A percentile compares a stretch with the other conserved stretches of the same genome.
Conservation (phyloP, 2,888 invertebrate genomes). For the Hecatera dysodea region DNA sequence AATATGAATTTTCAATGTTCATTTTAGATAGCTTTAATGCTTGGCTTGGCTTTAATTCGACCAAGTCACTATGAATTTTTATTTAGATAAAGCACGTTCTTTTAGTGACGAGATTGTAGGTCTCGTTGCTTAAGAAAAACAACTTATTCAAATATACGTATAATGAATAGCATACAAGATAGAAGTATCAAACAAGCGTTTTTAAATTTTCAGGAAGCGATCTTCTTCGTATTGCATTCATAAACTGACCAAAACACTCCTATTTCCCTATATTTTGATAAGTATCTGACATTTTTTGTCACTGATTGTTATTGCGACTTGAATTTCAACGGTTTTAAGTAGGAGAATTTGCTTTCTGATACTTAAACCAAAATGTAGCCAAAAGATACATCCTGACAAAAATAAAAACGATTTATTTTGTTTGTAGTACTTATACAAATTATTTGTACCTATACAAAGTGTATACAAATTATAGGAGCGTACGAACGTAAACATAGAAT, state of each 20-base stretch:
- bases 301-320: too few species aligned
- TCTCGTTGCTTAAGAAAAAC: not conserved
- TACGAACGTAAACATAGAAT: too few species aligned
- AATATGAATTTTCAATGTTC: conserved; percentile 37
- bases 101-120: not conserved
- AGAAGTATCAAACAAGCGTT: too few species aligned
- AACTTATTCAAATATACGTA: not conserved
- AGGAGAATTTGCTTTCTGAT: too few species aligned
- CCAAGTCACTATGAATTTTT: conserved; percentile 14
- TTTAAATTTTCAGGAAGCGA: too few species aligned
- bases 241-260: too few species aligned
- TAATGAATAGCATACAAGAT: not conserved
- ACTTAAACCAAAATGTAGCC: too few species aligned
- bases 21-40: conserved; percentile 18
- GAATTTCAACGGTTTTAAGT: too few species aligned
- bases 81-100: conserved; percentile 3
- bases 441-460: not conserved
- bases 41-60: conserved; percentile 6
- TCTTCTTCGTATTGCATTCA: too few species aligned
- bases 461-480: too few species aligned
- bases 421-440: conserved; percentile 11
- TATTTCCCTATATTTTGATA: too few species aligned
- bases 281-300: too few species aligned
- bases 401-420: not conserved
- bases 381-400: not conserved